Base-by-base conservation (phyloP, 2,888 invertebrate genomes). In the Harmothoe impar region DNA sequence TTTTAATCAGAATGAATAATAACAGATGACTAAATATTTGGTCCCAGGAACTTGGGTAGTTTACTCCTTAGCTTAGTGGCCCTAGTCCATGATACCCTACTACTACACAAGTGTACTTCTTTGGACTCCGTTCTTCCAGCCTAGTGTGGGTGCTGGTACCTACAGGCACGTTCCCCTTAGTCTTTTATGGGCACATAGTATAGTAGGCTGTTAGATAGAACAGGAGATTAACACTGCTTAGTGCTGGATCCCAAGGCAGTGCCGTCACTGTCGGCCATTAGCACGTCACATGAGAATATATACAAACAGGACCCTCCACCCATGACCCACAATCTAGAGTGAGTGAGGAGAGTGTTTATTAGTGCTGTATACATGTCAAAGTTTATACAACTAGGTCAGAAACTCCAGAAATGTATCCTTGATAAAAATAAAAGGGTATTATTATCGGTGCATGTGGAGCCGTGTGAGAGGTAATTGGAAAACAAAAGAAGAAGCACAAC, bases 81-180 rank as follows among this genome's bases (percentile, higher is more conserved):
- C 81, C 81, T 43, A 0, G 15, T 35, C 81, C 43, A 33, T 12
- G 81, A 35, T 43, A 15, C 33, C 81, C 15, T 35, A 81, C 43
- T 23, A 10, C 33, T 81, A 81, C 81, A 81, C 81, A 81, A 81
- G 81, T 81, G 81, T 81, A 81, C 81, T 81, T 81, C 81, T 81
- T 35, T 33, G 43, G 81, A 81, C 81, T 81, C 81, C 35, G 81
- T 81, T 81, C 81, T 81, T 81, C 81, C 81, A 81, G 81, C 43
- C 35, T 81, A 1, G 35, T 5, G 81, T 81, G 23, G 81, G 81
- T 81, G 33, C 81, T 81, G 43, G 17, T 43, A 35, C 81, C 81
- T 81, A 23, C 23, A 81, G 81, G 81, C 81, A 33, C 81, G 31
- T 81, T 77, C 31, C 81, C 43, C 81, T 25, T 77, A 17, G 35